Conservation (phyloP, 2,797 vertebrate genomes). For the Enteromius paludinosus region DNA sequence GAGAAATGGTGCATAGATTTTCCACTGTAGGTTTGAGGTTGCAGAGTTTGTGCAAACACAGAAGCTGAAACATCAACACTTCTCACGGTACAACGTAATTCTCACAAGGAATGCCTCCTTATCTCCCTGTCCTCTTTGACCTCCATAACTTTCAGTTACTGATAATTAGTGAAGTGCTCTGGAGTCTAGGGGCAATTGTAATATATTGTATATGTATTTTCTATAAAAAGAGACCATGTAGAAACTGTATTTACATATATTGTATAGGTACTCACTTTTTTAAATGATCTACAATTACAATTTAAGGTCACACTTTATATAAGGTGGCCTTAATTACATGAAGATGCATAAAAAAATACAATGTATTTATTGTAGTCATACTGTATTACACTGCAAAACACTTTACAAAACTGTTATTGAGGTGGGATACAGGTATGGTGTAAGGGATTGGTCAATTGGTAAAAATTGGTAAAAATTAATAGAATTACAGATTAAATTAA, state of each 20-base stretch:
- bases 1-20: neutral
- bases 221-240: neutral
- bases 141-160: neutral
- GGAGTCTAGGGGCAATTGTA: neutral
- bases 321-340: too few species aligned
- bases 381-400: too few species aligned
- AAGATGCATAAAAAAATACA: too few species aligned
- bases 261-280: neutral
- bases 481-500: too few species aligned
- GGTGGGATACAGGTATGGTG: too few species aligned
- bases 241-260: neutral
- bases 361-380: too few species aligned
- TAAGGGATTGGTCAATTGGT: too few species aligned
- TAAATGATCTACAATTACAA: neutral
- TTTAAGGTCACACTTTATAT: too few species aligned
- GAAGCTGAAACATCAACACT: conserved; percentile 30
- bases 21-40: neutral
- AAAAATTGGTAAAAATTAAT: too few species aligned
- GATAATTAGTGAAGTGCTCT: neutral
- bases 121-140: conserved; percentile 3
- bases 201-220: neutral
- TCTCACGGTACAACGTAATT: conserved; percentile 13
- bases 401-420: too few species aligned
- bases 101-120: neutral
- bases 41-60: conserved; percentile 11